Evolutionary conservation across 2,797 vertebrate species (phyloP), one percentile per base, ranked within the genome.

Genomic region (Botia kubotai): DNA sequence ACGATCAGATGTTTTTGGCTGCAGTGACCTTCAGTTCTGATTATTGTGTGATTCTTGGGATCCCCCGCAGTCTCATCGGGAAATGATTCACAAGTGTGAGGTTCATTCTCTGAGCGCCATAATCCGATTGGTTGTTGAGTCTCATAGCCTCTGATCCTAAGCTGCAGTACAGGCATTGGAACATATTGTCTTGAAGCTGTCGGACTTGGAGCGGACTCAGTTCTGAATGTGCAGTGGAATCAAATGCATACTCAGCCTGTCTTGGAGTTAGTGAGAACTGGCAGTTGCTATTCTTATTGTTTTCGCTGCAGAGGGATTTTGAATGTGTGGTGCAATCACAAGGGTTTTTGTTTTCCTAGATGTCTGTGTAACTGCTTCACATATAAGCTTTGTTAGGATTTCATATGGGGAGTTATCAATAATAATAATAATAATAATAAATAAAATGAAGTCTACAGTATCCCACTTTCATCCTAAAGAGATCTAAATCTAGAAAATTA

Each of bases 401-500:
- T 78, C 53, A 78, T 78, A 70, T 60, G 39, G 53, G 55, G 65
- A 58, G 76, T 70, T 77, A 68, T 70, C 66, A 48, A 65, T 71
- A 26, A n/a, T n/a, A n/a, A n/a, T n/a, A n/a, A n/a, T n/a, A n/a
- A n/a, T n/a, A n/a, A n/a, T 69, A 82, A 63, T 80, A 71, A 79
- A 78, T 36, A 57, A 69, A 81, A 80, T 71, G 69, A 74, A 75
- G 52, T 72, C 39, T 55, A 63, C 63, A 66, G 68, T 72, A 52
- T 13, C 66, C 11, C 60, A 33, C 67, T 81, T 26, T 76, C 58
- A 71, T 78, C 29, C 60, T 75, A 46, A 53, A 75, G 23, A 78
- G 43, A 77, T 85, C 81, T 82, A 82, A 85, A 62, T 19, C 26
- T 67, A 29, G 50, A 69, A 74, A 80, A 73, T 80, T 21, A 80